phyloP scores from a whole-genome alignment of 2,113 vertebrate species.

The Oryzias curvinotus region DNA sequence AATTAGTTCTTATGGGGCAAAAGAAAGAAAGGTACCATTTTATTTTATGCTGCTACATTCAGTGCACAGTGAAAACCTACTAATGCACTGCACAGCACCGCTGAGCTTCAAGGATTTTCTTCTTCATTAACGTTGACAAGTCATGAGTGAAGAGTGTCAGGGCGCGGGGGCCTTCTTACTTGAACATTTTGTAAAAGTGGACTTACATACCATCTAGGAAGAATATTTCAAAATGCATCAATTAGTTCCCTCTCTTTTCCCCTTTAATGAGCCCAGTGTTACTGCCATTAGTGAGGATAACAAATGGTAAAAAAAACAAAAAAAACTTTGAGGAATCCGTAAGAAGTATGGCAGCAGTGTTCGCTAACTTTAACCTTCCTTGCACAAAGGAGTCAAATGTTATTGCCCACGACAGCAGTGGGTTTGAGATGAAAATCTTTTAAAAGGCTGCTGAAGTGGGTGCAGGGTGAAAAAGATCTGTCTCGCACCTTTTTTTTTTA shows the following conservation, averaged over 20 bases:
- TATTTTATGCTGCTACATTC: no score
- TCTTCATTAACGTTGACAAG: not conserved
- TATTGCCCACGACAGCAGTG: constrained; percentile 61
- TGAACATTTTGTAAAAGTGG: constrained; percentile 10
- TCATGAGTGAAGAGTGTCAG: constrained; percentile 8
- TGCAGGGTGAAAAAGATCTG: constrained; percentile 42
- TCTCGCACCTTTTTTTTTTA: constrained; percentile 34
- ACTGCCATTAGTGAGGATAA: constrained; percentile 41
- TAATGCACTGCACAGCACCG: not conserved
- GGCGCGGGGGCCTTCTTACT: not conserved
- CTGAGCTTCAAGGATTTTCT: not conserved
- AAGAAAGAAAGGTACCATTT: no score
- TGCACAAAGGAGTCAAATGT: constrained; percentile 46
- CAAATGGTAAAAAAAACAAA: constrained; percentile 31
- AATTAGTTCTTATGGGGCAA: no score
- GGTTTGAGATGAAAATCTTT: constrained; percentile 61
- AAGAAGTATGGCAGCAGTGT: constrained; percentile 31
- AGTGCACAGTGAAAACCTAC: no score
- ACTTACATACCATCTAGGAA: constrained; percentile 2
- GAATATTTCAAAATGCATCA: constrained; percentile 15
- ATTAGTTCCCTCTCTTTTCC: constrained; percentile 26
- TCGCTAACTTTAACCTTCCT: constrained; percentile 34
- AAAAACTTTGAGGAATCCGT: constrained; percentile 32
- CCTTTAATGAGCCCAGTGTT: constrained; percentile 50
- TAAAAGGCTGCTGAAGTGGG: constrained; percentile 55